These are phyloP conservation scores for Drosophila siamana DNA, from an alignment of 2,888 invertebrate genomes.

Conservation along the genomic window DNA sequence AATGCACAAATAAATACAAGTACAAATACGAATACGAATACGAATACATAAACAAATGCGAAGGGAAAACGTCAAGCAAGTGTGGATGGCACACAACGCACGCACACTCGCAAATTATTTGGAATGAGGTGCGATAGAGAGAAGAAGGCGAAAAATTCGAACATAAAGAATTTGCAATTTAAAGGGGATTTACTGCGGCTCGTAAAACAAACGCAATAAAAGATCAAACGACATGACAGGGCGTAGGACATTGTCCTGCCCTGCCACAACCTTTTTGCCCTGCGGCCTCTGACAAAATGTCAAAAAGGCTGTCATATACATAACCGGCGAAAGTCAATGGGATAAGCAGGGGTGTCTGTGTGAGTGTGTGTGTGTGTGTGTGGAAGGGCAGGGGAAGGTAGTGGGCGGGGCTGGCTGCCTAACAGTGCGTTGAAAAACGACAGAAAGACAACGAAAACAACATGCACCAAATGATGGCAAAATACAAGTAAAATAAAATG, in stretches of 20 bases:
- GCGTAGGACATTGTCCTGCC: slow-evolving; percentile 55
- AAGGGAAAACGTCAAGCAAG: slow-evolving; percentile 26
- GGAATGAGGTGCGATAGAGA: slow-evolving; percentile 12
- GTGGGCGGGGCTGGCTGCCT: slow-evolving; percentile 17
- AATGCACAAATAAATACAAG: slow-evolving; percentile 55
- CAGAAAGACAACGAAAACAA: slow-evolving; percentile 33
- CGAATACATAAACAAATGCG: neutral
- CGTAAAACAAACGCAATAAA: slow-evolving; percentile 82
- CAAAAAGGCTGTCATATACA: slow-evolving; percentile 64
- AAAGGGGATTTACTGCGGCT: slow-evolving; percentile 77
- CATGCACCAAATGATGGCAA: slow-evolving; percentile 57
- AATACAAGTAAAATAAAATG: slow-evolving; percentile 74
- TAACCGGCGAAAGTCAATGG: slow-evolving; percentile 16
- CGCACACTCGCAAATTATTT: slow-evolving; percentile 17
- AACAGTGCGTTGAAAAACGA: slow-evolving; percentile 54
- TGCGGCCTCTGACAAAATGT: slow-evolving; percentile 66
- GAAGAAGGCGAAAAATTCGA: slow-evolving; percentile 67
- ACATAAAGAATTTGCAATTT: slow-evolving; percentile 82
- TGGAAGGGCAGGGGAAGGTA: neutral
- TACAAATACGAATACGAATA: neutral
- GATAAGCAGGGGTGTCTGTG: neutral
- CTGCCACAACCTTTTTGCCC: slow-evolving; percentile 43
- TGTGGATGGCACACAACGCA: slow-evolving; percentile 17
- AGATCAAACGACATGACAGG: slow-evolving; percentile 78
- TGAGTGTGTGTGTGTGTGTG: too few species aligned